Evolutionary conservation across 2,113 vertebrate species (phyloP).

Genomic region (Panurus biarmicus): DNA sequence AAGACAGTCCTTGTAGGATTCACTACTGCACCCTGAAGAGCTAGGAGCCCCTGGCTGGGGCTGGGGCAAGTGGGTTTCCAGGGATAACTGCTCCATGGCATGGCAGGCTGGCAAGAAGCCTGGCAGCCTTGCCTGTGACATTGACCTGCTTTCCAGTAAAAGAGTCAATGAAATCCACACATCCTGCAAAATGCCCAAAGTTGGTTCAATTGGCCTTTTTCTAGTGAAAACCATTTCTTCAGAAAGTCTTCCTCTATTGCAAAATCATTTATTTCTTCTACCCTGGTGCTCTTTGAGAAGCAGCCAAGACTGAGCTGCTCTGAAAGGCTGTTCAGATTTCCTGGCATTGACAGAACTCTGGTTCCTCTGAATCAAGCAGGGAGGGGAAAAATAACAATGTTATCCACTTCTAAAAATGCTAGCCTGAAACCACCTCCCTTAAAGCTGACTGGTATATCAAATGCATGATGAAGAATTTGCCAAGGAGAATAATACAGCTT

Average conservation of each 20-base stretch:
- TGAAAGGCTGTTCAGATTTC: constrained; percentile 21
- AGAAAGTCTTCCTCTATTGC: not conserved
- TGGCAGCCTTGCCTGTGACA: not conserved
- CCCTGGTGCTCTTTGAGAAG: constrained; percentile 15
- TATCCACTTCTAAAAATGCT: constrained; percentile 3
- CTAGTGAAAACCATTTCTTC: constrained; percentile 23
- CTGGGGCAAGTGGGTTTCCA: not conserved
- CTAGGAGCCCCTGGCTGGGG: not conserved
- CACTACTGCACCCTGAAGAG: not conserved
- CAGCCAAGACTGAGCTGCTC: constrained; percentile 25
- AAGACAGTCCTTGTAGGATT: not conserved
- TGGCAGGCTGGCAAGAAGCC: not conserved
- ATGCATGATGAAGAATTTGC: not conserved
- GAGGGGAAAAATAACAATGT: not conserved
- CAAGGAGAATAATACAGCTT: constrained; percentile 28
- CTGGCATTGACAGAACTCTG: not conserved
- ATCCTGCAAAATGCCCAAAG: not conserved
- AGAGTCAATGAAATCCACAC: constrained; percentile 25
- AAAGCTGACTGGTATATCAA: not conserved
- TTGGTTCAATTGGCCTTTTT: constrained; percentile 11
- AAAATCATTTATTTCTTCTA: constrained; percentile 33
- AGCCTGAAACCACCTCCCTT: not conserved
- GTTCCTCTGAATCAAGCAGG: constrained; percentile 1
- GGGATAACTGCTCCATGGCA: not conserved
- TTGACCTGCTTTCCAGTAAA: constrained; percentile 52